Conservation (phyloP, 92 coral and sea anemone species). For the Galaxea fascicularis region DNA sequence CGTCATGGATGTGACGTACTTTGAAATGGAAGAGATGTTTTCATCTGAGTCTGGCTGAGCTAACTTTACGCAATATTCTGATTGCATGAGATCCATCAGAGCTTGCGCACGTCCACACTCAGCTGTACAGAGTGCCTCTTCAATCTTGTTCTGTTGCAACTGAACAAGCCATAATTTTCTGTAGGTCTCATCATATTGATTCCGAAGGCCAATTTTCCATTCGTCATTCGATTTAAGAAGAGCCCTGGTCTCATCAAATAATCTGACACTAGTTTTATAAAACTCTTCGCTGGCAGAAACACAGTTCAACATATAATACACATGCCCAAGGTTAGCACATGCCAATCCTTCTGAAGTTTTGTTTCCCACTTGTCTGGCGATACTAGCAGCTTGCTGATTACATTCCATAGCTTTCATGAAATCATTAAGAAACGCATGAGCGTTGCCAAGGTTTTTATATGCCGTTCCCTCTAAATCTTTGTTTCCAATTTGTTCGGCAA, state of each 20-base stretch:
- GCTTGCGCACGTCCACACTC: slow-evolving; percentile 16
- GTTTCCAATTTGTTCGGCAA: background rate
- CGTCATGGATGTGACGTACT: background rate
- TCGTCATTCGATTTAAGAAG: background rate
- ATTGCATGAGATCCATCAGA: background rate
- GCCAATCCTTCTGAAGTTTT: too few species aligned
- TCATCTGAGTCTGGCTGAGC: background rate
- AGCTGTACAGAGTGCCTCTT: background rate
- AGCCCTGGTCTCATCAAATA: background rate
- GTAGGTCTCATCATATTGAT: background rate
- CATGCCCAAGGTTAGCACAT: background rate
- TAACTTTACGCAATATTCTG: background rate
- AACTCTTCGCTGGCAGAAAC: background rate
- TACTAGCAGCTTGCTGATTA: background rate
- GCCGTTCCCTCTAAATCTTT: background rate
- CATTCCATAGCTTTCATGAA: background rate
- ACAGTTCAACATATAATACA: background rate
- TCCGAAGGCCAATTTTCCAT: background rate
- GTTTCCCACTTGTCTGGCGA: background rate
- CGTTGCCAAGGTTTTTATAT: background rate
- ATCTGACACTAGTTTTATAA: background rate
- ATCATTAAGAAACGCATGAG: background rate
- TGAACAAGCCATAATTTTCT: background rate
- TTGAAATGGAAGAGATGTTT: background rate
- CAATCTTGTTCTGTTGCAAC: background rate